Base-by-base conservation (phyloP, 1,140 invertebrate genomes). In the Sesamia nonagrioides region DNA sequence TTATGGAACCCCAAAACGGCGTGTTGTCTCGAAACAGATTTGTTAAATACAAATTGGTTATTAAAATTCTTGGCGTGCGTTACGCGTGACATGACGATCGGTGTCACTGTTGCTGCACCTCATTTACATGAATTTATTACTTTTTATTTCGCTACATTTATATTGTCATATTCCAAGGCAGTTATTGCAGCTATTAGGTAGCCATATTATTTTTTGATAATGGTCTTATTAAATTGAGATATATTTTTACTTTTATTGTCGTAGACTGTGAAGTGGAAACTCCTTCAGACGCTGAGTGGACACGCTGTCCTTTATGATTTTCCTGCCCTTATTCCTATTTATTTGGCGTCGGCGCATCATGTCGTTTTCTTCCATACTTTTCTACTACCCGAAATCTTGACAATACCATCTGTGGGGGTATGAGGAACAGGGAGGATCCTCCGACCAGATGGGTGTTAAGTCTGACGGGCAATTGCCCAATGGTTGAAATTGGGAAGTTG, bases 41-140 rank as follows among this genome's bases (percentile, higher is more conserved):
- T 91, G 89, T 92, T 88, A 89, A 90, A 90, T 89, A 90, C 90
- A 89, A 92, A 92, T 92, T 92, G 89, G 86, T 91, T 90, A 93
- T 93, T 93, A 92, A 92, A 88, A 93, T 93, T 91, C 90, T 88
- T 90, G 84, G 87, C 89, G 78, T 81, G 77, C 81, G 71, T 79
- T 73, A 69, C 68, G 40, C 77, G 77, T 79, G 79, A 82, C 81
- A 77, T 77, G 82, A 56, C 81, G 79, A 75, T 71, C 42, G 72
- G 45, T 40, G 74, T 45, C 68, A 78, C 82, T 76, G 42, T 35
- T 17, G 48, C 50, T 54, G 74, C 60, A 68, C 63, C 73, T 48
- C 35, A 52, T 63, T 77, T 68, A 77, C 35, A 27, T 17, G 21
- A 54, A 68, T 77, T 77, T 77, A 77, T 77, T 68, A 21, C 60